Conservation (phyloP, 92 coral and sea anemone genomes). For the Umimayanthus chanpuru region DNA sequence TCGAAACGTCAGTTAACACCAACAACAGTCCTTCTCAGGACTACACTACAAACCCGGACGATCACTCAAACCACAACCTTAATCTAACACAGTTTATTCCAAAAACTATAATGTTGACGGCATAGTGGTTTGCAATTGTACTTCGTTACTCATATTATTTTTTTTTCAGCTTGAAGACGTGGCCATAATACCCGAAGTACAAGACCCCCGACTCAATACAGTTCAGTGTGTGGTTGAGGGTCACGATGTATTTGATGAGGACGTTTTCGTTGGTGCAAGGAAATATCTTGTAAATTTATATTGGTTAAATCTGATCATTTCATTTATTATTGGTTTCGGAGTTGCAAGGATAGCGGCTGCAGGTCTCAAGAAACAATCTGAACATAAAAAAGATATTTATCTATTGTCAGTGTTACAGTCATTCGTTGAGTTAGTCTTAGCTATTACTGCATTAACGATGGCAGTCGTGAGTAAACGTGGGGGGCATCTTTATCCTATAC, state of each 20-base stretch:
- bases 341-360: not conserved
- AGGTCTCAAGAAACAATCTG: no score
- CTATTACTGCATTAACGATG: not conserved
- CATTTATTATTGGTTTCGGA: not conserved
- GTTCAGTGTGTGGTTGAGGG: conserved; percentile 22
- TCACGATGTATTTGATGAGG: not conserved
- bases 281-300: not conserved
- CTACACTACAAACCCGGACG: no score
- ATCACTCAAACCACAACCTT: no score
- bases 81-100: no score
- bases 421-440: not conserved
- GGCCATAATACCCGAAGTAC: not conserved
- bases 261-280: not conserved
- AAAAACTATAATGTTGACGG: no score
- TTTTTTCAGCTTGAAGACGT: conserved; percentile 8
- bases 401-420: not conserved
- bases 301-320: not conserved
- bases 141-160: no score
- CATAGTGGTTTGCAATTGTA: no score
- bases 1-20: no score
- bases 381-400: not conserved
- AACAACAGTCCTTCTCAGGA: no score
- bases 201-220: conserved; percentile 16
- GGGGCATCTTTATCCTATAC: not conserved
- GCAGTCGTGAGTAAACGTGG: not conserved